Conservation (phyloP, 2,113 vertebrate genomes). For the Psilopsiagon aurifrons region DNA sequence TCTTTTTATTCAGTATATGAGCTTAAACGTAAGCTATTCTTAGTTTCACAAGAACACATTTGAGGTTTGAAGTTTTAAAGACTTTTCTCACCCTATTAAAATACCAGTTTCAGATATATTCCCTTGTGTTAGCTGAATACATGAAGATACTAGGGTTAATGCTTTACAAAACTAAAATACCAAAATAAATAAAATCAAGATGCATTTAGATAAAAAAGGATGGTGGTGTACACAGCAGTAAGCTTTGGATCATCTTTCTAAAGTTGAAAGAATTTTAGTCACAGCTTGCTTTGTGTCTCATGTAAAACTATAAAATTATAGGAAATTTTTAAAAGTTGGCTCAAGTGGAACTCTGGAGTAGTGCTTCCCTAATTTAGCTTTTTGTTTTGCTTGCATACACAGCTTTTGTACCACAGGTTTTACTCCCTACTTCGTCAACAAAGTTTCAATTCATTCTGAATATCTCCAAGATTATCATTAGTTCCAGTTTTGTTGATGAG, state of each 20-base stretch:
- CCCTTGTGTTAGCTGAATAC: neutral
- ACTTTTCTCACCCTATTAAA: neutral
- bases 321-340: rapidly evolving
- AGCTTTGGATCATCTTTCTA: neutral
- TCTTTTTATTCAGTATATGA: rapidly evolving
- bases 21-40: neutral
- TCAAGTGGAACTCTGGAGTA: neutral
- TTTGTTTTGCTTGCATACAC: neutral
- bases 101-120: neutral
- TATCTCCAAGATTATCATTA: neutral
- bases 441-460: neutral
- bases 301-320: neutral
- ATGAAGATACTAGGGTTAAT: neutral
- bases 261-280: neutral
- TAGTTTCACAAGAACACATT: neutral
- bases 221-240: neutral
- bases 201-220: neutral
- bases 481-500: neutral
- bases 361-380: neutral
- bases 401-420: neutral
- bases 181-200: neutral
- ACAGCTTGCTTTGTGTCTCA: neutral
- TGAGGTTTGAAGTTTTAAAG: neutral
- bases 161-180: neutral
- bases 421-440: neutral